A percentile compares a stretch with the other conserved stretches of the same genome.
These are phyloP conservation scores for Leiothrix lutea DNA, from an alignment of 2,113 vertebrate species.

Conservation along the genomic window DNA sequence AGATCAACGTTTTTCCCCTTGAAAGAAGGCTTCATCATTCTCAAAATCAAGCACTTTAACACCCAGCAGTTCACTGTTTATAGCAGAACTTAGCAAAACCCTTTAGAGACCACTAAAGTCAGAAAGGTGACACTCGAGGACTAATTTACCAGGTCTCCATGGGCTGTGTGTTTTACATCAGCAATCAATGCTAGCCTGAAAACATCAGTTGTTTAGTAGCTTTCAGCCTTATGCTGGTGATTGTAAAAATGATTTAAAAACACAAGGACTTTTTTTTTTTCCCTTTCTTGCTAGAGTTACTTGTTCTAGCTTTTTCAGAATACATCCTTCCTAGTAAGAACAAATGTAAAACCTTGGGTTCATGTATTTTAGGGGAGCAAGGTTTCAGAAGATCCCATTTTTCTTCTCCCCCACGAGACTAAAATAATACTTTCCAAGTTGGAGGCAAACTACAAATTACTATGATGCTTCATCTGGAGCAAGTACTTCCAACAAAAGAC, in stretches of 20 bases:
- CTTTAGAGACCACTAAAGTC: neutral
- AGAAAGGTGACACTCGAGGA: neutral
- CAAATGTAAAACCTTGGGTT: neutral
- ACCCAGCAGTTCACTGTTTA: neutral
- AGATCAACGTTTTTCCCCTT: neutral
- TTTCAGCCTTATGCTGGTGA: constrained; percentile 35
- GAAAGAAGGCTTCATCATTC: neutral
- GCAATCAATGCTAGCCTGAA: neutral
- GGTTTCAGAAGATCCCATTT: neutral
- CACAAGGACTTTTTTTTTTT: neutral
- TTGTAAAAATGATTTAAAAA: neutral
- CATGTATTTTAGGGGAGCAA: neutral
- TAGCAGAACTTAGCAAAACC: neutral
- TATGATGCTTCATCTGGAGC: neutral
- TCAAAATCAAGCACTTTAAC: neutral
- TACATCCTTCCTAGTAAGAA: neutral
- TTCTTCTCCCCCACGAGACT: neutral
- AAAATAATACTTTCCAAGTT: neutral
- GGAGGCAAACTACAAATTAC: neutral
- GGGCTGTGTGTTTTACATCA: neutral
- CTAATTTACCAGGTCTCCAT: neutral
- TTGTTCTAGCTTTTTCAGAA: neutral
- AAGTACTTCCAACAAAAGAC: neutral
- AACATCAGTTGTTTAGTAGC: neutral
- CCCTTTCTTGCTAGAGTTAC: neutral